These are phyloP conservation scores for Diorhabda elongata DNA, from an alignment of 1,140 invertebrate species.

Conservation along the genomic window DNA sequence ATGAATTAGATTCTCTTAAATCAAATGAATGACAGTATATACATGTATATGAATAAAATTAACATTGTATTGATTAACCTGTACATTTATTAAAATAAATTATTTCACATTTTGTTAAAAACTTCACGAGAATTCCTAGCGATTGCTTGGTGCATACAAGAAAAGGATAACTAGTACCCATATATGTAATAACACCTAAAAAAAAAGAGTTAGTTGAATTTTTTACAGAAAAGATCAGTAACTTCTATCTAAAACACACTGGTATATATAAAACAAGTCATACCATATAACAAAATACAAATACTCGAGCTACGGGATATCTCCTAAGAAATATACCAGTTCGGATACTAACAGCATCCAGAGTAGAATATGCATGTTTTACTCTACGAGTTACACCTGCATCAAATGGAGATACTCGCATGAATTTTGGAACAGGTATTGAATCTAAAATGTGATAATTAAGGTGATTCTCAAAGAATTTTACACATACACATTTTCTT, in stretches of 20 bases:
- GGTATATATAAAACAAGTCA: slow-evolving; percentile 8
- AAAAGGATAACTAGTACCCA: slow-evolving; percentile 69
- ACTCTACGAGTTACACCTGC: slow-evolving; percentile 71
- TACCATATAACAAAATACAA: slow-evolving; percentile 66
- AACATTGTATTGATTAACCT: not conserved
- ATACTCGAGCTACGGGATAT: slow-evolving; percentile 75
- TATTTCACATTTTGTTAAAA: not conserved
- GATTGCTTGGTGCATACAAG: slow-evolving; percentile 34
- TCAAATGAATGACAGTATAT: slow-evolving; percentile 12
- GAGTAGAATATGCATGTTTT: slow-evolving; percentile 71
- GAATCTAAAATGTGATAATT: slow-evolving; percentile 49
- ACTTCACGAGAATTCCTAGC: not conserved
- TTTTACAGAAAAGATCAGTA: too few relatives aligned
- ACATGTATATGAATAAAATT: not conserved
- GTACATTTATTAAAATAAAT: not conserved
- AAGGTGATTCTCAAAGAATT: slow-evolving; percentile 40
- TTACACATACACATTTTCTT: slow-evolving; percentile 31
- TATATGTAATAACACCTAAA: slow-evolving; percentile 63
- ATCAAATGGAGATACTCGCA: slow-evolving; percentile 74
- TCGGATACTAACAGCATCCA: slow-evolving; percentile 73
- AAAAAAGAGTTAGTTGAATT: slow-evolving; percentile 14
- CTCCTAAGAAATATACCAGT: slow-evolving; percentile 74
- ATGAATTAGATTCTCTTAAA: slow-evolving; percentile 27
- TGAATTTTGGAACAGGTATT: slow-evolving; percentile 65
- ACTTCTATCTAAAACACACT: not conserved